Evolutionary conservation across 2,797 vertebrate genomes (phyloP).

Genomic region (Aldrovandia affinis): DNA sequence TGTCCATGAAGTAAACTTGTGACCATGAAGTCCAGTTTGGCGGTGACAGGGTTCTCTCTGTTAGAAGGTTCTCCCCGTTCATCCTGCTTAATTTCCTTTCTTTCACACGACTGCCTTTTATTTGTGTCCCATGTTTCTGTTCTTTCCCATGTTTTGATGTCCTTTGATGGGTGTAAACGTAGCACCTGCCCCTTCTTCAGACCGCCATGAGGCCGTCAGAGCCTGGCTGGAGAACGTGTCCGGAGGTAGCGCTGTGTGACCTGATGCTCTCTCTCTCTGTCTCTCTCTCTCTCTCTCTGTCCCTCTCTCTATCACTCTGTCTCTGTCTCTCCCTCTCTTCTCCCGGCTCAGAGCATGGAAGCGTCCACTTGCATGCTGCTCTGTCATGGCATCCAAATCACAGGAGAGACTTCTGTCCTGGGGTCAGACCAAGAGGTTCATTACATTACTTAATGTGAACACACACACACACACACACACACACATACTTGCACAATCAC

Average conservation of each 20-base stretch:
- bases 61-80: neutral
- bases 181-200: conserved; percentile 75
- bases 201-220: conserved; percentile 76
- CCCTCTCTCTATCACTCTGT: neutral
- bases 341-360: conserved; percentile 17
- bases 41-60: neutral
- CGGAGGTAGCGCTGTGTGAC: conserved; percentile 73
- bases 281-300: neutral
- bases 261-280: neutral
- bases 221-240: conserved; percentile 81
- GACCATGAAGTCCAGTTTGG: neutral
- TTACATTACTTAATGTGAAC: neutral
- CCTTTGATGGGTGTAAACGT: conserved; percentile 57
- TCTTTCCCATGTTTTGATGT: neutral
- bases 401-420: neutral
- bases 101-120: conserved; percentile 36
- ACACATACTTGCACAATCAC: too few relatives aligned
- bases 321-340: neutral
- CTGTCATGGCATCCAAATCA: neutral
- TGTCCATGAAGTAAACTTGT: neutral
- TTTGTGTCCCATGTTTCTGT: conserved; percentile 52
- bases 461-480: too few relatives aligned
- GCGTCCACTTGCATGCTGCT: neutral
- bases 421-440: conserved; percentile 15
- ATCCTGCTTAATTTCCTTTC: neutral